Percentiles rank a stretch among this genome's conserved stretches.
phyloP scores from a whole-genome alignment of 1,140 invertebrate species.

The Fopius arisanus region DNA sequence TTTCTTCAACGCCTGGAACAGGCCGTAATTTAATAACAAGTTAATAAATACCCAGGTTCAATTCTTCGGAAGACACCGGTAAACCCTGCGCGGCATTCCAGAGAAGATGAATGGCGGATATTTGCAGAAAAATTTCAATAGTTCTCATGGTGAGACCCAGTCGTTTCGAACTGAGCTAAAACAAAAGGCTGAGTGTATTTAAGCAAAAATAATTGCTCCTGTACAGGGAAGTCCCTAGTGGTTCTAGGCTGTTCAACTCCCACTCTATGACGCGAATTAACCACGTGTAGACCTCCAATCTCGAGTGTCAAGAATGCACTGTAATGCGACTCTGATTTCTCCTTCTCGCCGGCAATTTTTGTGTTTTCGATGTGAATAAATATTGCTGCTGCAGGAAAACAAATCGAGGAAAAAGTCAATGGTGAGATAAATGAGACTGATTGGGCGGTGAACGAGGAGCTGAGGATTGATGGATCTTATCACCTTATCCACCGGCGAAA shows the following conservation, averaged over 20 bases:
- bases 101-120: background rate
- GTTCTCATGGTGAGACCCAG: background rate
- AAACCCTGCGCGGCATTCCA: background rate
- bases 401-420: background rate
- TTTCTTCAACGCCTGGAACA: background rate
- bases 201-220: background rate
- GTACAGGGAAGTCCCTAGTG: background rate
- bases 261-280: background rate
- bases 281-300: background rate
- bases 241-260: background rate
- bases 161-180: background rate
- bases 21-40: background rate
- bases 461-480: background rate
- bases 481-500: background rate
- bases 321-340: background rate
- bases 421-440: background rate
- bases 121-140: background rate
- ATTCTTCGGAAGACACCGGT: background rate
- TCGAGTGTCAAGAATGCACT: background rate
- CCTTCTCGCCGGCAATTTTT: background rate
- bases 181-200: background rate
- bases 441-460: background rate
- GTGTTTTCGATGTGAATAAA: background rate
- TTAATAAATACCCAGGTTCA: background rate
- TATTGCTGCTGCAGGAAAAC: background rate